These are phyloP conservation scores for Steatornis caripensis DNA, from an alignment of 2,113 vertebrate genomes.

Conservation along the genomic window DNA sequence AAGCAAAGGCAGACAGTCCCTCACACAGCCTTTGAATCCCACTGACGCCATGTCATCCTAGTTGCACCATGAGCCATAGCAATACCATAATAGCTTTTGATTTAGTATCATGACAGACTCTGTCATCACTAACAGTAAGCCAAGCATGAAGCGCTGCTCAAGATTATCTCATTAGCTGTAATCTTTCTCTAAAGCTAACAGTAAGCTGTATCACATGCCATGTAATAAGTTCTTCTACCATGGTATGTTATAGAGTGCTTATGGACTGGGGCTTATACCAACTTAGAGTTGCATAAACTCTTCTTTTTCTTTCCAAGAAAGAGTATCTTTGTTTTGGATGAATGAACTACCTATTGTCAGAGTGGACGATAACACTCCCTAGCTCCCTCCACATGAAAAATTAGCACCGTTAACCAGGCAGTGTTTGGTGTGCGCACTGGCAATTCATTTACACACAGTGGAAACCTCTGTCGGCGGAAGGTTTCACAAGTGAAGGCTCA, in stretches of 20 bases:
- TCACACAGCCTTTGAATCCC: background rate
- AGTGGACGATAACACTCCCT: background rate
- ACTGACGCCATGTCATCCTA: background rate
- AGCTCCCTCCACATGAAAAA: background rate
- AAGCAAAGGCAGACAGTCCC: background rate
- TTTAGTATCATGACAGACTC: background rate
- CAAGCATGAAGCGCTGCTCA: background rate
- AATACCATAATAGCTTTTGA: background rate
- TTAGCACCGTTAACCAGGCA: background rate
- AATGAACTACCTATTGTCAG: background rate
- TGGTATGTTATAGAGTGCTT: background rate
- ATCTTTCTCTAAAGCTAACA: background rate
- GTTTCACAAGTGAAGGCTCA: background rate
- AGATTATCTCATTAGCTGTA: background rate
- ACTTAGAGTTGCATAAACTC: background rate
- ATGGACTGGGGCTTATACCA: background rate
- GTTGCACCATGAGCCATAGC: background rate
- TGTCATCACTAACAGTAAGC: background rate
- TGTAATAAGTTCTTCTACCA: background rate
- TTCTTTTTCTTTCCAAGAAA: background rate
- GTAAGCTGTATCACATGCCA: background rate
- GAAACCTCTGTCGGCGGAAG: background rate
- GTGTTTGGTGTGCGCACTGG: background rate
- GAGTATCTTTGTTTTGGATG: background rate
- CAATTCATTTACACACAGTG: background rate